These are phyloP conservation scores for Tamandua tetradactyla DNA, from an alignment of 2,797 vertebrate genomes.

Conservation along the genomic window DNA sequence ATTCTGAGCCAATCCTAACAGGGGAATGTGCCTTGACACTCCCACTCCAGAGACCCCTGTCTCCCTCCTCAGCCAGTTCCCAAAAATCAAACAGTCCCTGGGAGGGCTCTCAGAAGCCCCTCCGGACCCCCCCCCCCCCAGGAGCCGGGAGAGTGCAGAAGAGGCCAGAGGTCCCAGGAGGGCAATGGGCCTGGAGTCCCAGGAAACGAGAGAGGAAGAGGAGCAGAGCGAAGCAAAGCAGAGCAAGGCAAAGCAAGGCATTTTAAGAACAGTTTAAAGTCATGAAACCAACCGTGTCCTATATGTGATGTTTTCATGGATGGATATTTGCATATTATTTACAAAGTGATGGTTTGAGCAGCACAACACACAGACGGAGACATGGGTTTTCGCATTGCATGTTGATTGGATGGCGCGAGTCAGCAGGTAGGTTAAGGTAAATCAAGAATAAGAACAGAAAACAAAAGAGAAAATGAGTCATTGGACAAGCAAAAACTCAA, in stretches of 20 bases:
- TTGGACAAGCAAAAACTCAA: constrained; percentile 85
- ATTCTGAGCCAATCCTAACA: background rate
- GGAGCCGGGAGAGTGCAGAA: constrained; percentile 1
- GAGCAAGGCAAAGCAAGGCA: constrained; percentile 68
- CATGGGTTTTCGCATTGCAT: constrained; percentile 87
- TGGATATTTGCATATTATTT: constrained; percentile 85
- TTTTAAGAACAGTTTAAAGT: constrained; percentile 84
- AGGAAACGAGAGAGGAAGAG: background rate
- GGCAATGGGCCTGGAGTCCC: background rate
- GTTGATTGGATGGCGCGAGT: constrained; percentile 90
- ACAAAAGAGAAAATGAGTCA: constrained; percentile 89
- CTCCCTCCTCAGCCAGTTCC: background rate
- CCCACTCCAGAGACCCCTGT: background rate
- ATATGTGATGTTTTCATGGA: constrained; percentile 89
- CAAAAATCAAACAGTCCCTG: background rate
- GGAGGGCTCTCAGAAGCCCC: background rate
- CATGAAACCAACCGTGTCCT: constrained; percentile 90
- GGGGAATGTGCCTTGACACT: constrained; percentile 67
- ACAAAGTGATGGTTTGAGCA: constrained; percentile 83
- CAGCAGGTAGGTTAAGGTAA: constrained; percentile 87
- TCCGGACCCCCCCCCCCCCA: background rate
- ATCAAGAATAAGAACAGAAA: constrained; percentile 87
- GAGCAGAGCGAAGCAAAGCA: constrained; percentile 73
- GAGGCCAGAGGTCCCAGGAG: constrained; percentile 71
- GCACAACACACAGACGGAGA: constrained; percentile 89